Base-by-base conservation (phyloP, 1,140 invertebrate species). In the Lysiphlebus fabarum region DNA sequence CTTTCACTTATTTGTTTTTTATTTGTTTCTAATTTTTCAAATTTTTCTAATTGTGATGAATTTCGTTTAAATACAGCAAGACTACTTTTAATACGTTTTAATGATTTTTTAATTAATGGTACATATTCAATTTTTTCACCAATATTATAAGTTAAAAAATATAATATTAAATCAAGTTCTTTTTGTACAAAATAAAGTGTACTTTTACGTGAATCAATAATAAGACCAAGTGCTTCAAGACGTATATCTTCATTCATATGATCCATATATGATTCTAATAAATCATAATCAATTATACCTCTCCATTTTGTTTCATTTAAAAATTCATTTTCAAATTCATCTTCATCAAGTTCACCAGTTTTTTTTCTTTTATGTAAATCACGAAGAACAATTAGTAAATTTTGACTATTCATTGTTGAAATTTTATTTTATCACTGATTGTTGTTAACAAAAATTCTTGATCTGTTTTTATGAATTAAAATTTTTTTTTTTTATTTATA, bases 161-260 rank as follows among this genome's bases (percentile, higher is more conserved):
- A 69, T n/a, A 84, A 67, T 38, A 93, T 76, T n/a, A 88, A 78
- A 10, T 84, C 68, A 12, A 93, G 81, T 72, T 94, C 91, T 51
- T 72, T 72, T 5, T 65, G 11, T 2, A 76, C 77, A 58, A 90
- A 84, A 1, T 72, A 42, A 70, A 92, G 86, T 11, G 91, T 90
- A 11, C 84, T 86, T 70, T 89, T 90, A 47, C 85, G 85, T 10
- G 85, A 89, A 66, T 92, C 90, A 57, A 88, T 85, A 10, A 95
- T 68, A 7, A 93, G 74, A 4, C 83, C 82, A 58, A 93, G 80
- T 0, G 84, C 83, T 63, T 63, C 34, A 14, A 75, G 49, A 59
- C 58, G 58, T 65, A 83, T 81, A 64, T 82, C 72, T 59, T 81
- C 74, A 63, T 77, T 75, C 10, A 57, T 50, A 66, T 75, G 70